phyloP scores from a whole-genome alignment of 2,888 invertebrate genomes.

The Seira ritae region DNA sequence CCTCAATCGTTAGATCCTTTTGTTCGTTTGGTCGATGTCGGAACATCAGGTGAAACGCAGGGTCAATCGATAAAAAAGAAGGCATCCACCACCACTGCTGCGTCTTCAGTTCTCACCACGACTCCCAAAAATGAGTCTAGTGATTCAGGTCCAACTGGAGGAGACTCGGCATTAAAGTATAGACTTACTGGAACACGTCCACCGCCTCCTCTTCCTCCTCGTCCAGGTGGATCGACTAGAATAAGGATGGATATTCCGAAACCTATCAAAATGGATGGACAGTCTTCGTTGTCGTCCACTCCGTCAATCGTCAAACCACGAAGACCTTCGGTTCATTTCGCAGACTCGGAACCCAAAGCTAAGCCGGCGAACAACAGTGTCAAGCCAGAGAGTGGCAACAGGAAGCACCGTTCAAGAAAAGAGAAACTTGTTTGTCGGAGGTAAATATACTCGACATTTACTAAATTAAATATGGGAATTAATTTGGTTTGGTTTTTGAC shows the following conservation, averaged over 20 bases:
- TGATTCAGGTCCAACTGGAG: no score
- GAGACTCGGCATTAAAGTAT: no score
- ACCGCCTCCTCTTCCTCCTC: no score
- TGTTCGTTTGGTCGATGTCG: background rate
- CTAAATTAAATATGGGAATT: background rate
- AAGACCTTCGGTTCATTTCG: conserved; percentile 51
- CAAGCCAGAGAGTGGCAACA: conserved; percentile 26
- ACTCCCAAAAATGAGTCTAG: no score
- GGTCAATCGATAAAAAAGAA: background rate
- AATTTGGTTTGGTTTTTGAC: no score
- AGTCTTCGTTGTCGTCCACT: background rate
- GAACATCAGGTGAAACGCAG: background rate
- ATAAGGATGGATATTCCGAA: no score
- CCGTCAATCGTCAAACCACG: conserved; percentile 41
- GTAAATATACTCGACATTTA: conserved; percentile 18
- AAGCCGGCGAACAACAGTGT: background rate
- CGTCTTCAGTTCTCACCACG: no score
- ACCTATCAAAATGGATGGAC: no score
- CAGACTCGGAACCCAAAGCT: conserved; percentile 32
- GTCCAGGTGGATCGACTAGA: no score
- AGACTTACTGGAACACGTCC: no score
- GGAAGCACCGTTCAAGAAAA: conserved; percentile 52
- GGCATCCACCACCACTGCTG: background rate
- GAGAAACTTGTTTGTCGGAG: conserved; percentile 54
- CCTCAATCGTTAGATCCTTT: background rate